These are phyloP conservation scores for Chinchilla lanigera DNA, from an alignment of 2,113 vertebrate genomes.

Conservation along the genomic window DNA sequence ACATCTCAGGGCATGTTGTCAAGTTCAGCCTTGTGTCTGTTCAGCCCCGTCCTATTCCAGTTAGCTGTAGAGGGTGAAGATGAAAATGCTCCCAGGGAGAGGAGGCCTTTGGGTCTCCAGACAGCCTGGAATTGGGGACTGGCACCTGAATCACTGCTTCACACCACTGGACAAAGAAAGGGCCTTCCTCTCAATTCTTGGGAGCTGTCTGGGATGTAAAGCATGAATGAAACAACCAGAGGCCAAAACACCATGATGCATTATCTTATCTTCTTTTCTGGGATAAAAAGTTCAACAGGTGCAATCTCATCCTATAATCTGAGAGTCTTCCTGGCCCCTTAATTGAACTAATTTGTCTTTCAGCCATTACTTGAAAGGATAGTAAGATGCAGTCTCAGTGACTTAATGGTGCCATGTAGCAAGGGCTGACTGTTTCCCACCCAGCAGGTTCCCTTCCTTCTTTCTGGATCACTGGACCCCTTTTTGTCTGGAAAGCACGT, in stretches of 20 bases:
- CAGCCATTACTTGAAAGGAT: not conserved
- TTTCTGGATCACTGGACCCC: not conserved
- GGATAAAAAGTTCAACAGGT: not conserved
- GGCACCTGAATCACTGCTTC: not conserved
- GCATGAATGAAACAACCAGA: too few species aligned
- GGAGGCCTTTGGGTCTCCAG: not conserved
- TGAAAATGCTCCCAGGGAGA: not conserved
- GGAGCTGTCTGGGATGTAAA: too few species aligned
- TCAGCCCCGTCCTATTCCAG: not conserved
- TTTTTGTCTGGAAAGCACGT: not conserved
- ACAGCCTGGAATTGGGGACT: too few species aligned
- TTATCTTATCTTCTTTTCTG: too few species aligned
- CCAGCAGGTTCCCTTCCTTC: rapidly evolving
- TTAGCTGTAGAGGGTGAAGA: not conserved
- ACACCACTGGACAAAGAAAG: too few species aligned
- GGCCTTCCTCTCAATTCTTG: not conserved
- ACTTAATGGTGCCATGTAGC: not conserved
- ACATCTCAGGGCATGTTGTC: not conserved
- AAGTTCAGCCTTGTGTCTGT: rapidly evolving
- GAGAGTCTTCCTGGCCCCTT: not conserved
- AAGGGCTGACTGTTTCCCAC: too few species aligned
- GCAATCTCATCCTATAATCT: too few species aligned
- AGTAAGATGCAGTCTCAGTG: not conserved
- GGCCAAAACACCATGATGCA: not conserved
- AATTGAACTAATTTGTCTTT: not conserved